These are phyloP conservation scores for Psephotus haematonotus DNA, from an alignment of 2,113 vertebrate species.

Conservation along the genomic window DNA sequence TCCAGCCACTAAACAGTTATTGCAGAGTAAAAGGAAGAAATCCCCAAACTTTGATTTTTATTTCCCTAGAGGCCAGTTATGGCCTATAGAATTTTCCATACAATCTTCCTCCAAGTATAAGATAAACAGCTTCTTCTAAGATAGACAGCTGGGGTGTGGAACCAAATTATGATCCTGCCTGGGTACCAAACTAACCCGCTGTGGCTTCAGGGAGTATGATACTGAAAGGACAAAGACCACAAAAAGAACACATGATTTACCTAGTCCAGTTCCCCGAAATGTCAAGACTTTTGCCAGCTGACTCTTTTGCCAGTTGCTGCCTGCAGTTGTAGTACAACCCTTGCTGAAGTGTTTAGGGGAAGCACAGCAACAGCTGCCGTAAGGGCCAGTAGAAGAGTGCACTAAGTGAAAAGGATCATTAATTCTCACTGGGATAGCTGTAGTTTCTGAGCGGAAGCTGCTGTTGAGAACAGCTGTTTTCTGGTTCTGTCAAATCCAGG, in stretches of 20 bases:
- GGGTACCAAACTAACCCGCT: background rate
- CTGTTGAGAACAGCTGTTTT: conserved; percentile 39
- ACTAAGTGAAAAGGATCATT: background rate
- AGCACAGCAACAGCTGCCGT: background rate
- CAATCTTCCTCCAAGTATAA: background rate
- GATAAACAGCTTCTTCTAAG: background rate
- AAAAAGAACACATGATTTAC: background rate
- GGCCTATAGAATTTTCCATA: background rate
- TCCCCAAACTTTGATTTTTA: background rate
- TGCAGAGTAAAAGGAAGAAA: background rate
- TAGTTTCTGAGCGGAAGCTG: background rate
- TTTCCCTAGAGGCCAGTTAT: background rate
- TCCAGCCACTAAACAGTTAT: background rate
- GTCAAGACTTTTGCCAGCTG: background rate
- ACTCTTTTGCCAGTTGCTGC: background rate
- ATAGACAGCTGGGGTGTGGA: background rate
- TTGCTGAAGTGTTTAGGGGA: background rate
- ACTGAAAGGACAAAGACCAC: background rate
- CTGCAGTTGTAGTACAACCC: background rate
- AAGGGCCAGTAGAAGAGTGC: background rate
- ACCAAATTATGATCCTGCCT: background rate
- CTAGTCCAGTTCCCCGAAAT: background rate
- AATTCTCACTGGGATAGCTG: background rate
- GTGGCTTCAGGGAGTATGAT: background rate
- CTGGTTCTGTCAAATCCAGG: background rate